Evolutionary conservation across 2,888 invertebrate species (phyloP).

Genomic region (Rutpela maculata): DNA sequence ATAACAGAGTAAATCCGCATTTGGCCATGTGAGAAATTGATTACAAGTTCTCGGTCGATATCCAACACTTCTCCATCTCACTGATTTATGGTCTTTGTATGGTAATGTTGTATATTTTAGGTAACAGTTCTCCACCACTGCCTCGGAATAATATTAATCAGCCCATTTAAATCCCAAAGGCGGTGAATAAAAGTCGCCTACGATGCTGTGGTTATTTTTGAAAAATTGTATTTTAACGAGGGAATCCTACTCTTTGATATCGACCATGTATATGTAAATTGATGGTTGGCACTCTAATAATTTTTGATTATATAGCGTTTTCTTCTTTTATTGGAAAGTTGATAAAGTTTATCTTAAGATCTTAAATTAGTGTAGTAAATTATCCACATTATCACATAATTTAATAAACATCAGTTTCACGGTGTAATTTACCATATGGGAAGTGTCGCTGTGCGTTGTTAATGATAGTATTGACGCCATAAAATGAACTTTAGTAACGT

Average conservation of each 20-base stretch:
- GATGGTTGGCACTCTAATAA: conserved; percentile 9
- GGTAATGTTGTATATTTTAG: conserved; percentile 68
- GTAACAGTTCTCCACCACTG: conserved; percentile 56
- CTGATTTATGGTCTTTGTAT: conserved; percentile 66
- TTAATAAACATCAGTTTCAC: conserved; percentile 11
- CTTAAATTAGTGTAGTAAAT: conserved; percentile 23
- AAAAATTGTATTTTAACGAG: conserved; percentile 51
- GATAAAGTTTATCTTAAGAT: conserved; percentile 8
- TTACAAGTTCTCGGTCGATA: conserved; percentile 64
- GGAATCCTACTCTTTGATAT: background rate
- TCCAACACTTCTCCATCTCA: conserved; percentile 59
- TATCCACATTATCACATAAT: conserved; percentile 34
- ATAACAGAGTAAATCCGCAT: conserved; percentile 53
- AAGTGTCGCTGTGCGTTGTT: background rate
- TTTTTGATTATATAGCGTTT: conserved; percentile 6
- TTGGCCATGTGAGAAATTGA: conserved; percentile 69
- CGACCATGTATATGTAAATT: conserved; percentile 19
- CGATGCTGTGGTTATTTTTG: conserved; percentile 43
- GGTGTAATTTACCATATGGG: background rate
- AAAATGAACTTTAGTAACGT: background rate
- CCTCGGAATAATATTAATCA: conserved; percentile 60
- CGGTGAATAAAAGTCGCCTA: conserved; percentile 43
- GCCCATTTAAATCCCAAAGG: conserved; percentile 37
- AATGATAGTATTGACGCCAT: conserved; percentile 12
- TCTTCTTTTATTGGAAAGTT: conserved; percentile 11